Evolutionary conservation across 2,797 vertebrate species (phyloP).

Genomic region (Chrysocyon brachyurus): DNA sequence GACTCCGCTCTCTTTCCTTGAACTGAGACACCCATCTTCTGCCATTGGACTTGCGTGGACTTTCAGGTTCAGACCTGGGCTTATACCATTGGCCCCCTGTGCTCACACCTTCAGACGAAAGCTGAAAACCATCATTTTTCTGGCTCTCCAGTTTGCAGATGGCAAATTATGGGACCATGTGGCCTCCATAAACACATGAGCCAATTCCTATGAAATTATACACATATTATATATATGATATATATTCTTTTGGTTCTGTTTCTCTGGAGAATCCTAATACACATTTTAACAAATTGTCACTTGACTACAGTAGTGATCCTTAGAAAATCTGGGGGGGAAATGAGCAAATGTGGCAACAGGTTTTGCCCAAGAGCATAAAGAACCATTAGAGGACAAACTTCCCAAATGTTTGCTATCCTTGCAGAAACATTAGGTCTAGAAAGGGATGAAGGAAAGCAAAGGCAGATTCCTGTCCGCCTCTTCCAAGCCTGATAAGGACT

Average conservation of each 20-base stretch:
- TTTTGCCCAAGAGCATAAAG: background rate
- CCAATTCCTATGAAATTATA: background rate
- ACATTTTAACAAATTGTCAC: background rate
- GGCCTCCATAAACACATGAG: background rate
- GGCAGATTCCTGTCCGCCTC: background rate
- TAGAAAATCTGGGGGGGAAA: background rate
- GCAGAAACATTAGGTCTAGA: conserved; percentile 20
- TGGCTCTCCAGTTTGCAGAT: background rate
- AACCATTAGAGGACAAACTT: background rate
- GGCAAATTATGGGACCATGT: background rate
- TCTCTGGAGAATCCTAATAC: conserved; percentile 6
- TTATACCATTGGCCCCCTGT: background rate
- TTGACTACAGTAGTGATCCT: background rate
- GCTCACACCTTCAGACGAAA: background rate
- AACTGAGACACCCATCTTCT: background rate
- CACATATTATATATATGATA: background rate
- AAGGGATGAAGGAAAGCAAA: background rate
- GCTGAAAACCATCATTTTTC: background rate
- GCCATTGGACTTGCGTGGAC: background rate
- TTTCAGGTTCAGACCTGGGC: background rate
- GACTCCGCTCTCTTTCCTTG: background rate
- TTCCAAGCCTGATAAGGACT: background rate
- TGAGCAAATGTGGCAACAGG: background rate
- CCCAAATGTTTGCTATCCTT: conserved; percentile 21
- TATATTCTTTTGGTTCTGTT: background rate